Conservation (phyloP, 2,113 vertebrate genomes). For the Addax nasomaculatus region DNA sequence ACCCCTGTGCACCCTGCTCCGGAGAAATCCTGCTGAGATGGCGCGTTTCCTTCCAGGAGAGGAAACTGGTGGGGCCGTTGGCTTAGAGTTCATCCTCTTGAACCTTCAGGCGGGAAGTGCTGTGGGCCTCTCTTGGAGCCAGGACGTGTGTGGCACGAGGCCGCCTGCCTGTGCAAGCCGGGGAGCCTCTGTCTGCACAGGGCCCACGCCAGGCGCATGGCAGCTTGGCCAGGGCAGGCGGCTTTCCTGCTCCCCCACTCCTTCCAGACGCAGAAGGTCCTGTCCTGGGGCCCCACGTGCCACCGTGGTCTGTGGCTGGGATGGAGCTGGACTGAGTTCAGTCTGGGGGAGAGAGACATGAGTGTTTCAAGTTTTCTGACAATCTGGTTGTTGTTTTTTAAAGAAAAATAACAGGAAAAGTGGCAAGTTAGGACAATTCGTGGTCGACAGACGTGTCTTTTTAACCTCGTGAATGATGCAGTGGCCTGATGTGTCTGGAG, state of each 20-base stretch:
- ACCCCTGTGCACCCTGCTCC: background rate
- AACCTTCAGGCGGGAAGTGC: background rate
- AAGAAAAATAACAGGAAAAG: background rate
- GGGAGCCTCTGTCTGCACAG: background rate
- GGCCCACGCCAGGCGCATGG: background rate
- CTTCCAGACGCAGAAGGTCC: background rate
- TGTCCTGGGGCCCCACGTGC: conserved; percentile 27
- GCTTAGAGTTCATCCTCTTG: background rate
- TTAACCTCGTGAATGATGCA: rapidly evolving
- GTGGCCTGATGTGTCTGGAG: background rate
- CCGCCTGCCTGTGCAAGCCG: background rate
- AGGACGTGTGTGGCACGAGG: background rate
- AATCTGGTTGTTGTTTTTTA: background rate
- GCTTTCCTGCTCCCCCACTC: background rate
- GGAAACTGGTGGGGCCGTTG: background rate
- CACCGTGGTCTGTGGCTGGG: background rate
- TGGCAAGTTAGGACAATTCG: background rate
- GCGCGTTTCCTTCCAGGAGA: background rate
- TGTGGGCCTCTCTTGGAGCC: background rate
- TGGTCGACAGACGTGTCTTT: background rate
- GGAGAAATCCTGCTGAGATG: background rate
- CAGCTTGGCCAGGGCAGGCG: background rate
- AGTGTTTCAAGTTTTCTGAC: background rate
- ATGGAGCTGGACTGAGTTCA: background rate
- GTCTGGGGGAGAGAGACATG: background rate